Percentiles rank a stretch among this genome's conserved stretches.
Conservation (phyloP, 2,797 vertebrate genomes). For the Poeciliopsis infans region DNA sequence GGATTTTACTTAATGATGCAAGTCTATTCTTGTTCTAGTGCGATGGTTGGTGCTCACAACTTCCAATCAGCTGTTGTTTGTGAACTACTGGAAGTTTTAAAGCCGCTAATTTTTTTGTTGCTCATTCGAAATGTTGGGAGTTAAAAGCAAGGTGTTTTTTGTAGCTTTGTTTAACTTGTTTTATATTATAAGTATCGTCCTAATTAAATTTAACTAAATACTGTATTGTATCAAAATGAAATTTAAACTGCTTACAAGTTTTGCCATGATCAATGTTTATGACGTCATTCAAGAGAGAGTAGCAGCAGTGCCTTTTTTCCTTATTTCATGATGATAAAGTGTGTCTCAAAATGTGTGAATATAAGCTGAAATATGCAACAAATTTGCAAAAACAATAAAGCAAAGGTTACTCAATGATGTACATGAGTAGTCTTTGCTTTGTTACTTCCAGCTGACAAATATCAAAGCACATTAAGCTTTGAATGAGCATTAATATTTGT, state of each 20-base stretch:
- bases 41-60: slow-evolving; percentile 5
- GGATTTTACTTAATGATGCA: slow-evolving; percentile 36
- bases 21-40: slow-evolving; percentile 32
- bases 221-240: neutral
- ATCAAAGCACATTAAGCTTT: neutral
- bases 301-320: neutral
- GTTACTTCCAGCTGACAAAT: no score
- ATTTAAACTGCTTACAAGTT: neutral
- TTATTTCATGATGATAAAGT: neutral
- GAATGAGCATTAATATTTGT: neutral
- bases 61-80: slow-evolving; percentile 17
- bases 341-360: neutral
- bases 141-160: neutral
- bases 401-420: neutral
- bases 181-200: neutral
- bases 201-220: neutral
- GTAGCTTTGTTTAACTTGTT: neutral
- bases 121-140: neutral
- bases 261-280: neutral
- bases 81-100: neutral
- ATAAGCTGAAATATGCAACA: neutral
- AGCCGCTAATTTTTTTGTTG: neutral
- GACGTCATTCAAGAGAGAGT: neutral
- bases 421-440: neutral
- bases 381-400: neutral